These are phyloP conservation scores for Globodera rostochiensis DNA, from an alignment of 1,140 invertebrate species.

Conservation along the genomic window DNA sequence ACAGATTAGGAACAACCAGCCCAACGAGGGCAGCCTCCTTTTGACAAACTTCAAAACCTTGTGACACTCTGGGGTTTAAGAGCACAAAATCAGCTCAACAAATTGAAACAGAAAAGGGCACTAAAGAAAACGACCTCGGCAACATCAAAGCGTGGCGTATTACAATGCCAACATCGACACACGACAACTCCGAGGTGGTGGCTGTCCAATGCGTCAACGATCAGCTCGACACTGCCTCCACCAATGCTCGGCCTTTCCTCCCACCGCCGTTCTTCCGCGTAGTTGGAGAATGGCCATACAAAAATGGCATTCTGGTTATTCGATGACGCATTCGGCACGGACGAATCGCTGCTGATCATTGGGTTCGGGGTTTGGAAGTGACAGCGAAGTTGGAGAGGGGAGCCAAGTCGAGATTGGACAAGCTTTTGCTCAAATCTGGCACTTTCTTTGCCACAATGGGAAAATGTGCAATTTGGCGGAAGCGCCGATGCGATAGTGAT, in stretches of 20 bases:
- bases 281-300: background rate
- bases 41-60: background rate
- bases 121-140: constrained; percentile 10
- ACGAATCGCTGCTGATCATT: background rate
- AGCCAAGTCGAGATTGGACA: constrained; percentile 9
- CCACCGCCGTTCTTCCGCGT: background rate
- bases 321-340: background rate
- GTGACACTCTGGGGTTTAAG: background rate
- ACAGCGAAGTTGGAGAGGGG: constrained; percentile 8
- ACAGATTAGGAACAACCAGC: background rate
- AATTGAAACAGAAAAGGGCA: background rate
- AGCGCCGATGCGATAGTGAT: background rate
- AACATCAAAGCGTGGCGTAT: constrained; percentile 28
- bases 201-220: constrained; percentile 10
- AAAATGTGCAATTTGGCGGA: constrained; percentile 15
- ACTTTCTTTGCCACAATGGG: constrained; percentile 10
- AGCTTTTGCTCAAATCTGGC: background rate
- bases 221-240: background rate
- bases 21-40: no score
- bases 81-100: background rate
- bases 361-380: constrained; percentile 1
- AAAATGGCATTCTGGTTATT: background rate
- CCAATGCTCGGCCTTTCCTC: background rate
- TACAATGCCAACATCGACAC: constrained; percentile 36
- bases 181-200: constrained; percentile 29